Evolutionary conservation across 1,140 invertebrate species (phyloP), one percentile per base, ranked within the genome.

Genomic region (Galendromus occidentalis): DNA sequence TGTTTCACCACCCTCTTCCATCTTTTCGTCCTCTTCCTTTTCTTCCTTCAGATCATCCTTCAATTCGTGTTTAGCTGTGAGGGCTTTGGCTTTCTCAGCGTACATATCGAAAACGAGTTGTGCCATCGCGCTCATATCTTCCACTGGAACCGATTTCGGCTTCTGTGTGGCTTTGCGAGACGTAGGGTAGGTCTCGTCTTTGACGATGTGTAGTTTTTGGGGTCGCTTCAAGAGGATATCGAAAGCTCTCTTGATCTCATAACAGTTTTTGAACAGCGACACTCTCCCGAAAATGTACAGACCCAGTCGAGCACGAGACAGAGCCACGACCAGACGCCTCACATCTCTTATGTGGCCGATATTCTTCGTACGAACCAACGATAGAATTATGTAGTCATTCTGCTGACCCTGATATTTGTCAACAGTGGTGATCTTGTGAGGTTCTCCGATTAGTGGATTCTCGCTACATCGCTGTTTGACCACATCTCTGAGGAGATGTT

Each of bases 381-480:
- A 98, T 1, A 99, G 78, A 4, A 99, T 78, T 65, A 99, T 94
- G 72, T 92, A 96, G 76, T 99, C 95, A 76, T 99, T 99, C 76
- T 99, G 96, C 73, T 98, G 95, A 67, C 96, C 96, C 75, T 99
- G 96, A 75, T 95, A 99, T 72, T 98, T 97, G 75, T 99, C 96
- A 12, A 99, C 96, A 7, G 96, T 99, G 0, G 82, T 81, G 44
- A 82, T 76, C 79, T 97, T 98, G 70, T 89, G 84, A 0, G 96
- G 95, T 69, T 84, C 78, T 7, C 95, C 95, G 72, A 99, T 93
- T n/a, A 98, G 79, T 0, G 93, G 90, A 80, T 99, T 98, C 51
- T 85, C 85, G 0, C 87, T 89, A 78, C 95, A 99, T 67, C 93
- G 80, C 55, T 88, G 87, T 69, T 91, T 86, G 55, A 98, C 86